Percentiles rank a stretch among this genome's conserved stretches.
Evolutionary conservation across 1,140 invertebrate species (phyloP).

Genomic region (Penaeus vannamei): DNA sequence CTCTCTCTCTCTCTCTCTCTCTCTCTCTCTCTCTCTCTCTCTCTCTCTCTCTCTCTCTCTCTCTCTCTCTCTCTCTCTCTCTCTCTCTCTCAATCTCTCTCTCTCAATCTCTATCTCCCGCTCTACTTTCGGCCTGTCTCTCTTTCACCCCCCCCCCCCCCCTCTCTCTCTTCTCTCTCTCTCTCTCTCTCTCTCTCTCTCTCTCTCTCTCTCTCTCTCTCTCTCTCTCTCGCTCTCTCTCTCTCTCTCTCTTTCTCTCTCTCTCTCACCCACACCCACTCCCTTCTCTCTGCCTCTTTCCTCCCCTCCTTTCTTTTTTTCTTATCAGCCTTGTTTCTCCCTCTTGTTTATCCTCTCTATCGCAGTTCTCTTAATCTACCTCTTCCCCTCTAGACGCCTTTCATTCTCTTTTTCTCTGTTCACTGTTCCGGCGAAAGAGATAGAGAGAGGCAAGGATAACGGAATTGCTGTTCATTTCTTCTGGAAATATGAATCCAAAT

Average conservation of each 20-base stretch:
- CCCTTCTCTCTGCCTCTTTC: neutral
- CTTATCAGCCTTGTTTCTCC: neutral
- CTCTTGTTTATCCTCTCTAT: neutral
- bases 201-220: neutral
- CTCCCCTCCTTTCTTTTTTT: slow-evolving; percentile 6
- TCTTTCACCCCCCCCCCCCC: neutral
- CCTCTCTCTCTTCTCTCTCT: neutral
- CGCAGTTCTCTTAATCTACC: neutral
- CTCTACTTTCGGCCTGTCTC: no score
- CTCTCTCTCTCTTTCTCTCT: slow-evolving; percentile 38
- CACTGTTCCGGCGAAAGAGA: no score
- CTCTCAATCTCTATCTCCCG: no score
- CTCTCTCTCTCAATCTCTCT: neutral
- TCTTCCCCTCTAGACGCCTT: neutral
- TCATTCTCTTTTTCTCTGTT: slow-evolving; percentile 4
- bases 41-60: neutral
- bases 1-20: neutral
- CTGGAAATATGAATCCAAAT: no score
- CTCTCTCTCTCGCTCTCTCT: slow-evolving; percentile 30
- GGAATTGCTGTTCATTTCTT: no score
- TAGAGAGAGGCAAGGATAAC: no score
- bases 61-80: no score
- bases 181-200: neutral
- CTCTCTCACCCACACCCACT: slow-evolving; percentile 9
- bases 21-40: neutral